Percentiles rank a stretch among this genome's conserved stretches.
phyloP scores from a whole-genome alignment of 1,140 invertebrate species.

The Asbolus verrucosus region DNA sequence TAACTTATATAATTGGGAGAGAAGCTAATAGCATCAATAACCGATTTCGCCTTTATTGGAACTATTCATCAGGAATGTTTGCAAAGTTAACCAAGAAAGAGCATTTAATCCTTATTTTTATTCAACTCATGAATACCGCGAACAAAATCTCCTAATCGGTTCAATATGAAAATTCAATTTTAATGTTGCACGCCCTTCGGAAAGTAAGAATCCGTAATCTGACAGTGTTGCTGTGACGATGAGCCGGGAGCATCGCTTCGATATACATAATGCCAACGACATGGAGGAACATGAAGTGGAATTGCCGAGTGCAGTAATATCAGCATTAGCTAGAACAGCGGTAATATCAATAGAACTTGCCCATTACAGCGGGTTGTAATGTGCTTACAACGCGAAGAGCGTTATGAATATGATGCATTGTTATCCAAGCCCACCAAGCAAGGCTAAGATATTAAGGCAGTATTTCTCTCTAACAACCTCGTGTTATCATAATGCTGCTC shows the following conservation, averaged over 20 bases:
- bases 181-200: neutral
- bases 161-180: slow-evolving; percentile 26
- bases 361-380: slow-evolving; percentile 54
- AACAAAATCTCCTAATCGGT: slow-evolving; percentile 26
- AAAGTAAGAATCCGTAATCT: no score
- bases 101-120: slow-evolving; percentile 9
- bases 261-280: slow-evolving; percentile 13
- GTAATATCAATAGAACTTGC: slow-evolving; percentile 57
- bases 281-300: slow-evolving; percentile 25
- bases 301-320: slow-evolving; percentile 48
- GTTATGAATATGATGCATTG: slow-evolving; percentile 62
- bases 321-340: slow-evolving; percentile 52
- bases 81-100: neutral
- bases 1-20: slow-evolving; percentile 1
- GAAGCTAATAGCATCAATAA: slow-evolving; percentile 2
- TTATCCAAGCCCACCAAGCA: slow-evolving; percentile 54
- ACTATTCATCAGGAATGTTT: slow-evolving; percentile 14
- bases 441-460: slow-evolving; percentile 59
- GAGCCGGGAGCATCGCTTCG: neutral
- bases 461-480: slow-evolving; percentile 60
- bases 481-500: slow-evolving; percentile 58
- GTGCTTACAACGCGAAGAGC: slow-evolving; percentile 48
- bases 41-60: neutral
- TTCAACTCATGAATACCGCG: slow-evolving; percentile 1
- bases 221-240: slow-evolving; percentile 1